Base-by-base conservation (phyloP, 2,113 vertebrate species). In the Gorsachius goisagi region DNA sequence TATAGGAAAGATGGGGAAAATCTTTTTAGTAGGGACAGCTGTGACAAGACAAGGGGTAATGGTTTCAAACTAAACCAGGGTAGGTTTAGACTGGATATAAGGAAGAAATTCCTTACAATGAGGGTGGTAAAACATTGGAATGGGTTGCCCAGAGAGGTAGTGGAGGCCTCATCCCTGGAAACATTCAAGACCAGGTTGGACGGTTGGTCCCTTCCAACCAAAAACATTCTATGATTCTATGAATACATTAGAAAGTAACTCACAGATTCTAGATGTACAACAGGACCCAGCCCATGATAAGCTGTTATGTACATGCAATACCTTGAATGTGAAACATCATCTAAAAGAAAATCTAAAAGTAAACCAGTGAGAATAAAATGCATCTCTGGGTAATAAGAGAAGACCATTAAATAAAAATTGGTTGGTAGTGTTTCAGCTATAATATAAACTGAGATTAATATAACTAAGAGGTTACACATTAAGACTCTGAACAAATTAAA, bases 261-360 rank as follows among this genome's bases (percentile, higher is more conserved):
- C 59, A 9, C 26, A 77, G 72, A 32, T 21, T 67, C 78, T 22
- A 37, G 35, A 23, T 32, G 47, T 9, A 60, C 20, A 64, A 17
- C 0, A 1, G 72, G 67, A 37, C 21, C n/a, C 74, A 64, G 66
- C 21, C 58, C 0, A 0, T 21, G n/a, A n/a, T 6, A 33, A 2
- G 67, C 24, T 2, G 0, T 2, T 32, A 5, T 1, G 4, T 39
- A 22, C 9, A 26, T 32, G 32, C 37, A 67, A 11, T 21, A 39
- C 52, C 75, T n/a, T 26, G 8, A 52, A 52, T 64, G 39, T 66
- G 35, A 49, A 82, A 23, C 28, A 41, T 11, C 20, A 72, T 26
- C 77, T 33, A 10, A 72, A 85, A 52, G 39, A 41, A 85, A 91
- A 83, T 21, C 76, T 78, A 50, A 55, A 50, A 5, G 39, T 14